phyloP scores from a whole-genome alignment of 2,888 invertebrate species.

The Sabatieria punctata region DNA sequence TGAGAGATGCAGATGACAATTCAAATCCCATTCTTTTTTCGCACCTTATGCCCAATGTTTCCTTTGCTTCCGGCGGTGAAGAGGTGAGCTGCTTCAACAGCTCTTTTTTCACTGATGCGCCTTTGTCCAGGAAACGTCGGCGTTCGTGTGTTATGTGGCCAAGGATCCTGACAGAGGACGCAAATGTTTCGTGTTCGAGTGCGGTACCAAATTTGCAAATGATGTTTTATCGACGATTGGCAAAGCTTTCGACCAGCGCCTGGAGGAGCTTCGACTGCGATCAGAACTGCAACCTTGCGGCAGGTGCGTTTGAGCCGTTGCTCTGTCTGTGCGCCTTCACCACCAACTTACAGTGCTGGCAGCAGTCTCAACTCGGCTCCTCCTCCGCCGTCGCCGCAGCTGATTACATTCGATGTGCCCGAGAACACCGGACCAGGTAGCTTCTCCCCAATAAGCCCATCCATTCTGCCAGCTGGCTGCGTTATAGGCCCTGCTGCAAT shows the following conservation, averaged over 20 bases:
- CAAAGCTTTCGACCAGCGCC: neutral
- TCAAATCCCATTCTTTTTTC: neutral
- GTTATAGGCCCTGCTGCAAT: too few relatives aligned
- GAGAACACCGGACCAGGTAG: too few relatives aligned
- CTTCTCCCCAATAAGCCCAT: too few relatives aligned
- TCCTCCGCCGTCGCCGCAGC: too few relatives aligned
- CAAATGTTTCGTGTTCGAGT: conserved; percentile 1
- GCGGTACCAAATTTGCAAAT: neutral
- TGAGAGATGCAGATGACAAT: too few relatives aligned
- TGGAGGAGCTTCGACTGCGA: neutral
- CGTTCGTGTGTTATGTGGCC: conserved; percentile 2
- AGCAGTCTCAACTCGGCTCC: too few relatives aligned
- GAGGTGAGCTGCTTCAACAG: neutral
- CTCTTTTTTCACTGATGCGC: neutral
- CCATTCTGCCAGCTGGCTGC: too few relatives aligned
- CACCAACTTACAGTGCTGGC: too few relatives aligned
- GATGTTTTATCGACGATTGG: neutral
- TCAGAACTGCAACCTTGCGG: too few relatives aligned
- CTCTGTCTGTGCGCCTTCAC: neutral
- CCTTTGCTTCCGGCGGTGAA: neutral
- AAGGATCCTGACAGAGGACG: neutral
- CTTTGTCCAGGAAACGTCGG: neutral
- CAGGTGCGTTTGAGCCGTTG: neutral
- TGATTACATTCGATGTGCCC: too few relatives aligned
- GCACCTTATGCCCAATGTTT: neutral